These are phyloP conservation scores for Salpingus planirostris DNA, from an alignment of 2,888 invertebrate species.

Conservation along the genomic window DNA sequence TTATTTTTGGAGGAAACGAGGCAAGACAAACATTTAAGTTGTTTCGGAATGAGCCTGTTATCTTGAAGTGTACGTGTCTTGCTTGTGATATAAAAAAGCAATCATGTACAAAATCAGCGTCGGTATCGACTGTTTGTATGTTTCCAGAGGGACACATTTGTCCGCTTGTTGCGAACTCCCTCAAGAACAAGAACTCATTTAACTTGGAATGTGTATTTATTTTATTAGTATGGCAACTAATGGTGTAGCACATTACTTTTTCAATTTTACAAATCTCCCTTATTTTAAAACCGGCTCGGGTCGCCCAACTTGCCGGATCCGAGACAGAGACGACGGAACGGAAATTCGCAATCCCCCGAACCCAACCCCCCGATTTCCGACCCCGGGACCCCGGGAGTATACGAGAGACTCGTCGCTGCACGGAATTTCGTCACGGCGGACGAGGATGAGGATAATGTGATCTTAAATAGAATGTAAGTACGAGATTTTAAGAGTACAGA, in stretches of 20 bases:
- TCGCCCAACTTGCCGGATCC: not conserved
- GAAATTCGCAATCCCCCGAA: too few relatives aligned
- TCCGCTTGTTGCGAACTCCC: constrained; percentile 39
- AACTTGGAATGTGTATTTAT: constrained; percentile 45
- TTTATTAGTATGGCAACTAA: constrained; percentile 42
- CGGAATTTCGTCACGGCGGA: too few relatives aligned
- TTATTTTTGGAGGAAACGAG: constrained; percentile 40
- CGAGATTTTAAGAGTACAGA: too few relatives aligned
- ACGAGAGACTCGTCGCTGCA: too few relatives aligned
- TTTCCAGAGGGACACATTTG: constrained; percentile 44
- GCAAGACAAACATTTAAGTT: constrained; percentile 40
- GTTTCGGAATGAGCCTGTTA: constrained; percentile 41
- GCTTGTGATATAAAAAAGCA: constrained; percentile 44
- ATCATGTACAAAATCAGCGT: constrained; percentile 44
- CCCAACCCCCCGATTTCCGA: too few relatives aligned
- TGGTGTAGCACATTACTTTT: constrained; percentile 37
- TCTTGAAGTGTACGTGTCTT: constrained; percentile 43
- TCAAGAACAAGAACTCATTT: constrained; percentile 42
- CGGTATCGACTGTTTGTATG: constrained; percentile 43
- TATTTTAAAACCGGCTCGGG: constrained; percentile 7
- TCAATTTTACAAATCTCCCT: constrained; percentile 19
- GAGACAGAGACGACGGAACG: too few relatives aligned
- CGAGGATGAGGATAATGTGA: too few relatives aligned
- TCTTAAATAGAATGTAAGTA: too few relatives aligned
- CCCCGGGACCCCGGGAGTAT: too few relatives aligned